Base-by-base conservation (phyloP, 2,113 vertebrate genomes). In the Prinia subflava region DNA sequence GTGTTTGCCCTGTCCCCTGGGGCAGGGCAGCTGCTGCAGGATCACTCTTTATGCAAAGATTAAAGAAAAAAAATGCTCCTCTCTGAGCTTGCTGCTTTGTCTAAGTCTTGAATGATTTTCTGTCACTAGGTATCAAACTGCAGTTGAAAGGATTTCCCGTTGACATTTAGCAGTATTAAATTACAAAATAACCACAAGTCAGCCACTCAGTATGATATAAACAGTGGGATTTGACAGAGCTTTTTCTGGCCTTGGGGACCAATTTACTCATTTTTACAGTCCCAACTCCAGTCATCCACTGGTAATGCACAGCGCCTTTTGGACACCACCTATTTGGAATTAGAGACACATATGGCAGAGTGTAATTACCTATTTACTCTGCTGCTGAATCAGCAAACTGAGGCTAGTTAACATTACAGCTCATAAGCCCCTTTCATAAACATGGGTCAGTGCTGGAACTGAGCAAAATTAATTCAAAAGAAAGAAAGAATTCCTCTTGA, bases 211-310 rank as follows among this genome's bases (percentile, higher is more conserved):
- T 97, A 96, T 96, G 97, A 97, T 94, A 94, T 97, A 96, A 97
- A 97, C 96, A 97, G 96, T 96, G 96, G 96, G 96, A 97, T 96
- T 96, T 97, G 97, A 97, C 96, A 97, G 94, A 97, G 95, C 83
- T 93, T 94, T 96, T 97, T 96, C 94, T 95, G 95, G 96, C 97
- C 97, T 97, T 94, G 91, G 97, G 97, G 97, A 98, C 97, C 96
- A 97, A 98, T 98, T 98, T 97, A 97, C 96, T 97, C 96, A 95
- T 96, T 97, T 97, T 97, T 96, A 97, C 94, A 95, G 97, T 97
- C 97, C 96, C 91, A 96, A 94, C 80, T 94, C 94, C 89, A 94
- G 94, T 85, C 94, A 96, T 96, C 94, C 62, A 86, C 97, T 94
- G 94, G 95, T 97, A 96, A 97, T 97, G 95, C 96, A 96, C 94